Evolutionary conservation across 2,113 vertebrate genomes (phyloP).

Genomic region (Leucosticte australis): DNA sequence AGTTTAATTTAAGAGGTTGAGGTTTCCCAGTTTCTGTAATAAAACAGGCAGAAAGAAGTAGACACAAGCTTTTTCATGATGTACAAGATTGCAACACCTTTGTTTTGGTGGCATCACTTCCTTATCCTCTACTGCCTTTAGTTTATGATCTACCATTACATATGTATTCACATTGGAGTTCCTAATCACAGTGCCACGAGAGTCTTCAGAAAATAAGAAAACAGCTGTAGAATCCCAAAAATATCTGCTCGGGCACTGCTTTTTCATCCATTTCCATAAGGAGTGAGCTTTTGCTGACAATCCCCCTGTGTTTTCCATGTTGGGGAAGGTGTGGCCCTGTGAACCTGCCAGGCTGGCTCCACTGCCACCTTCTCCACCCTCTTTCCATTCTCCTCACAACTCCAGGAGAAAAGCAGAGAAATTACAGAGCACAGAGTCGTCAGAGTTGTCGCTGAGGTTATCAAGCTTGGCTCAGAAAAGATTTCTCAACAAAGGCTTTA

Average conservation of each 20-base stretch:
- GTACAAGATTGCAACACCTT: not conserved
- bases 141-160: not conserved
- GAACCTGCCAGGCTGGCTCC: not conserved
- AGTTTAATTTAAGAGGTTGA: not conserved
- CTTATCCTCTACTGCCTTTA: not conserved
- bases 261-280: not conserved
- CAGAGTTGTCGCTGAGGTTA: rapidly evolving
- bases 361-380: not conserved
- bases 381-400: rapidly evolving
- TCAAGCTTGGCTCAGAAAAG: not conserved
- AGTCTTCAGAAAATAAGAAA: not conserved
- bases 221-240: not conserved
- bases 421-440: rapidly evolving
- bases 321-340: not conserved
- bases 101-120: not conserved
- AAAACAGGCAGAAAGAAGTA: not conserved
- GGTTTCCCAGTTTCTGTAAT: not conserved
- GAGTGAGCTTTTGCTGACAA: not conserved
- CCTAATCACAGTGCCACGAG: not conserved
- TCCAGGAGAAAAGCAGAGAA: not conserved
- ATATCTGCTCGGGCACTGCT: not conserved
- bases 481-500: not conserved
- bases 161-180: not conserved
- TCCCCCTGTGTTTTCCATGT: not conserved
- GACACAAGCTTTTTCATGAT: not conserved